Conservation (phyloP, 2,113 vertebrate species). For the Callospermophilus lateralis region DNA sequence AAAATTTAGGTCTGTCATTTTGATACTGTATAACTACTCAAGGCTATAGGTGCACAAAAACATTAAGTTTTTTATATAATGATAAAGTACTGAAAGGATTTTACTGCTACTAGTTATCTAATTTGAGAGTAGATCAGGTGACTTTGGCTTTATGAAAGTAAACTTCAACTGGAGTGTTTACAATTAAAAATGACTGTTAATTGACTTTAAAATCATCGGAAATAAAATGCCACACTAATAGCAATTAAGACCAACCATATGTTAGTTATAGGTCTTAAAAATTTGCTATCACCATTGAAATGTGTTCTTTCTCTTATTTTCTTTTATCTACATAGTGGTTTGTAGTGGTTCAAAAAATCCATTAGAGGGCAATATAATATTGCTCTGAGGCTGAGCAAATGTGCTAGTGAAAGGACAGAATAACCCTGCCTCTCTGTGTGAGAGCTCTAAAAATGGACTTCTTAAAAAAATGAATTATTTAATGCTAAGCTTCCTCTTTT, state of each 20-base stretch:
- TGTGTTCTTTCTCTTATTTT: not conserved
- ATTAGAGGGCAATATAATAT: conserved; percentile 87
- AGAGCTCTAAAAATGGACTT: not conserved
- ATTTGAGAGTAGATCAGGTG: not conserved
- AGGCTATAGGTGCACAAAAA: not conserved
- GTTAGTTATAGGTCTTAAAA: not conserved
- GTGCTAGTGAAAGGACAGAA: not conserved
- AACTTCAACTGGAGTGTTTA: not conserved
- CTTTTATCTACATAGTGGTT: not conserved
- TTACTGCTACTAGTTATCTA: not conserved
- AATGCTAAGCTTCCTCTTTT: not conserved
- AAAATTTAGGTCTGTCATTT: not conserved
- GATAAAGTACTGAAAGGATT: not conserved
- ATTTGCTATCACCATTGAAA: conserved; percentile 9
- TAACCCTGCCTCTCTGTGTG: not conserved
- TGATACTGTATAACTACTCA: not conserved
- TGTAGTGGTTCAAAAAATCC: conserved; percentile 84
- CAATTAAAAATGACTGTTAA: not conserved
- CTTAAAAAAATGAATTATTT: conserved; percentile 30
- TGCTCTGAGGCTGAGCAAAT: conserved; percentile 66
- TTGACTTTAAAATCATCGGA: not conserved
- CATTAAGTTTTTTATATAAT: not conserved
- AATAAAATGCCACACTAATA: not conserved
- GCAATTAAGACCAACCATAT: not conserved
- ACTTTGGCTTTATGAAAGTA: not conserved